Conservation (phyloP, 2,113 vertebrate species). For the Triplophysa tibetana region DNA sequence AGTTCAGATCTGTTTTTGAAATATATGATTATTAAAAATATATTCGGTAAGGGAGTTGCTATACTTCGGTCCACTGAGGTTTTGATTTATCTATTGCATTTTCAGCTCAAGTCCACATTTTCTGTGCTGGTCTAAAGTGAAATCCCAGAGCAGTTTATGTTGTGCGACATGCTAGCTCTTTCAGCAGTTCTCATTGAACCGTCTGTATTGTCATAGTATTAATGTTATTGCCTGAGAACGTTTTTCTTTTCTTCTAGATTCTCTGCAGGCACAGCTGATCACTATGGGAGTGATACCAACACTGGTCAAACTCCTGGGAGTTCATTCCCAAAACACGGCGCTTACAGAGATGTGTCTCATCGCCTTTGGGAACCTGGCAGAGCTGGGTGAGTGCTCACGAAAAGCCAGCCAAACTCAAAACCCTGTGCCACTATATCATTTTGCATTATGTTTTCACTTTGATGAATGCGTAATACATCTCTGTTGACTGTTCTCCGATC, state of each 20-base stretch:
- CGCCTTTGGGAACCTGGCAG: constrained; percentile 97
- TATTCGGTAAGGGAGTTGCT: neutral
- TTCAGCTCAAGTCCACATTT: neutral
- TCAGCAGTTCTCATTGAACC: neutral
- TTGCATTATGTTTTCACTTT: neutral
- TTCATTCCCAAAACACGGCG: constrained; percentile 90
- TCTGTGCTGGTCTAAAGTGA: constrained; percentile 22
- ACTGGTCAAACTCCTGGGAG: constrained; percentile 90
- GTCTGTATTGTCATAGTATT: neutral
- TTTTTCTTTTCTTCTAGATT: constrained; percentile 77
- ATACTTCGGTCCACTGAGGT: neutral
- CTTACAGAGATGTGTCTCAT: constrained; percentile 99
- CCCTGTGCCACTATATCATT: neutral
- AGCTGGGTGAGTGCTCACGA: constrained; percentile 82
- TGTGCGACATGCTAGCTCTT: neutral
- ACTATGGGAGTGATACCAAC: constrained; percentile 97
- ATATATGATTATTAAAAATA: neutral
- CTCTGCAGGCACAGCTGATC: constrained; percentile 95
- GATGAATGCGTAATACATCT: neutral
- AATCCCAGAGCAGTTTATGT: constrained; percentile 8
- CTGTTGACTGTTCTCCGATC: constrained; percentile 34
- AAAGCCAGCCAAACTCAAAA: too few species aligned
- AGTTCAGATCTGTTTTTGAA: neutral
- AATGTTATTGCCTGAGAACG: neutral
- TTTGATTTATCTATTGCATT: constrained; percentile 2